phyloP scores from a whole-genome alignment of 2,113 vertebrate genomes.

The Burhinus oedicnemus region DNA sequence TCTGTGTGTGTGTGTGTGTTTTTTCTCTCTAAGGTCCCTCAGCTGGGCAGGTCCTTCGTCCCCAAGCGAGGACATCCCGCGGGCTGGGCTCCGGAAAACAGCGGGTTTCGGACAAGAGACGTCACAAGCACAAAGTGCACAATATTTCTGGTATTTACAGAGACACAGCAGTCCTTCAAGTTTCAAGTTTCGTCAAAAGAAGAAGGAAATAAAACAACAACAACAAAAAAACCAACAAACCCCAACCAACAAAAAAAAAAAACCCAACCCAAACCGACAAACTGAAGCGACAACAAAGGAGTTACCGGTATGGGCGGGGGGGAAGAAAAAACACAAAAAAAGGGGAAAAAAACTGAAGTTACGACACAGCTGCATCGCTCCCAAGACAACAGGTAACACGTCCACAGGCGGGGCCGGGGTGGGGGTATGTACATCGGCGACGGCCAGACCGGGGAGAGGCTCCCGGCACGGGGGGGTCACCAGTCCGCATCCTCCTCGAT shows the following conservation, averaged over 20 bases:
- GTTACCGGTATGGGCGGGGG: neutral
- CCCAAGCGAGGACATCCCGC: neutral
- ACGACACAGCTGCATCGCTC: conserved; percentile 79
- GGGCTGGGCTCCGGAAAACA: conserved; percentile 67
- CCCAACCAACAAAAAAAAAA: neutral
- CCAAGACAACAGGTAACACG: conserved; percentile 80
- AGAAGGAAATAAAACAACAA: conserved; percentile 28
- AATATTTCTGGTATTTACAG: conserved; percentile 92
- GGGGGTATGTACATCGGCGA: conserved; percentile 81
- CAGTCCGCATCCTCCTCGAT: conserved; percentile 99
- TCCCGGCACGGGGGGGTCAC: conserved; percentile 78
- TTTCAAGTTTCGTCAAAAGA: conserved; percentile 89
- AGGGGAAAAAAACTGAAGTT: conserved; percentile 69
- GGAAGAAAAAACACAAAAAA: conserved; percentile 11
- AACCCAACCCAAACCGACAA: conserved; percentile 37
- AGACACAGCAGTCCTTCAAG: conserved; percentile 99
- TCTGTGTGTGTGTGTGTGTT: neutral
- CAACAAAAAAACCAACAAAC: neutral
- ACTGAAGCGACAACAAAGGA: conserved; percentile 73
- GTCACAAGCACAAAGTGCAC: conserved; percentile 93
- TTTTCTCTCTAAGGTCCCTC: conserved; percentile 28
- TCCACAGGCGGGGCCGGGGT: conserved; percentile 76
- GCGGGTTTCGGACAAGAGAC: conserved; percentile 87
- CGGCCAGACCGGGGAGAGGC: conserved; percentile 42
- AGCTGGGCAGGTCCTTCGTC: conserved; percentile 52